A percentile compares a stretch with the other conserved stretches of the same genome.
phyloP scores from a whole-genome alignment of 2,797 vertebrate genomes.

The Pipistrellus pipistrellus region DNA sequence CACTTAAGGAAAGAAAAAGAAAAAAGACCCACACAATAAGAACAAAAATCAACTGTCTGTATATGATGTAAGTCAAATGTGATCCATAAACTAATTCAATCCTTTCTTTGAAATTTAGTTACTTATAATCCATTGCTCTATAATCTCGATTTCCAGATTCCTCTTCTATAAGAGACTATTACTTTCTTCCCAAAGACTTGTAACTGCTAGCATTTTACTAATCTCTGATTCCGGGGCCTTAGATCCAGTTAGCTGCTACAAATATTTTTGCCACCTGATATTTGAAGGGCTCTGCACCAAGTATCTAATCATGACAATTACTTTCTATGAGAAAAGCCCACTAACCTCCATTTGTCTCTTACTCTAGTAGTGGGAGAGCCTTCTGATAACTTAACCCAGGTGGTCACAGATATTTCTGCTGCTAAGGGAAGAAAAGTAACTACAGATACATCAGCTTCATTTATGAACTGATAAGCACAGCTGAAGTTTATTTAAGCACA shows the following conservation, averaged over 20 bases:
- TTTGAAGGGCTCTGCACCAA: neutral
- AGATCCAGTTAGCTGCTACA: constrained; percentile 9
- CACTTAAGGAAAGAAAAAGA: neutral
- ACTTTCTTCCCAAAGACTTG: neutral
- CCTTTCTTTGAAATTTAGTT: neutral
- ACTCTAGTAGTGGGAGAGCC: neutral
- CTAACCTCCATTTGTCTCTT: neutral
- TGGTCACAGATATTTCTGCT: neutral
- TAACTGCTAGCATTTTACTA: neutral
- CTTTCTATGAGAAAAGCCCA: neutral
- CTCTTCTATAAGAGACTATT: neutral
- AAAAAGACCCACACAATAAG: neutral
- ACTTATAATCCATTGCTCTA: neutral
- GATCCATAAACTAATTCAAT: neutral
- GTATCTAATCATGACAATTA: neutral
- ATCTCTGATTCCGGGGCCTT: neutral
- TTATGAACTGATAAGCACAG: constrained; percentile 49
- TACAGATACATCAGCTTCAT: constrained; percentile 58
- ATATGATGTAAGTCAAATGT: neutral
- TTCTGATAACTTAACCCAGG: constrained; percentile 15
- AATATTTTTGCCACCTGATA: neutral
- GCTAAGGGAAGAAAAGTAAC: constrained; percentile 64
- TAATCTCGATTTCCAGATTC: neutral
- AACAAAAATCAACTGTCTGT: neutral
- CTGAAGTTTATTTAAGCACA: constrained; percentile 61